Conservation (phyloP, 1,140 invertebrate genomes). For the Acromyrmex heyeri region DNA sequence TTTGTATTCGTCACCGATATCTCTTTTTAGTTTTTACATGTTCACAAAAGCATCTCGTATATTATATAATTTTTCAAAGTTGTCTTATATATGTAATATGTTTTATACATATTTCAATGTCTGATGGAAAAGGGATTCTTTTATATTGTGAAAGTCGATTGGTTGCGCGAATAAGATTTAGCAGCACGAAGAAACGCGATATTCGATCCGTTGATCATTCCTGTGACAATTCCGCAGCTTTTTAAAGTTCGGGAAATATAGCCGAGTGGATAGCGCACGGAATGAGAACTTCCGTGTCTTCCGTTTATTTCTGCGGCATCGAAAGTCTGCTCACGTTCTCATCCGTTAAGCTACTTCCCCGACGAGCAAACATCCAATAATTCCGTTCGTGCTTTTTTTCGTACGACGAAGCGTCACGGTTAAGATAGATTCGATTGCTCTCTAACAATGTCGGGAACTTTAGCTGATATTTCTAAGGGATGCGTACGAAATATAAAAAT, state of each 20-base stretch:
- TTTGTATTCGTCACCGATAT: background rate
- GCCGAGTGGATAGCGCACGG: background rate
- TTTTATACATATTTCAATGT: background rate
- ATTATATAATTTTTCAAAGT: background rate
- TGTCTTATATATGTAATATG: background rate
- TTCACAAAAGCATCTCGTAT: background rate
- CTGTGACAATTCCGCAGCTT: conserved; percentile 48
- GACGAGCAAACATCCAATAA: conserved; percentile 76
- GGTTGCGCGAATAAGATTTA: conserved; percentile 26
- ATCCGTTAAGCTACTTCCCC: conserved; percentile 75
- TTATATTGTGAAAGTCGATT: background rate
- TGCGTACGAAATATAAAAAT: background rate
- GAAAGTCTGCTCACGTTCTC: conserved; percentile 73
- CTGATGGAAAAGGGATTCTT: conserved; percentile 18
- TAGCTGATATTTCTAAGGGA: conserved; percentile 5
- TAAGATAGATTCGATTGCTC: conserved; percentile 71
- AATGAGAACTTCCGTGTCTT: conserved; percentile 58
- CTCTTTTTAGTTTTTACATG: background rate
- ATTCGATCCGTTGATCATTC: conserved; percentile 39
- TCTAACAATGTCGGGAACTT: conserved; percentile 18
- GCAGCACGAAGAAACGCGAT: background rate
- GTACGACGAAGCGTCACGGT: conserved; percentile 56
- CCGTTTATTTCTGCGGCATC: conserved; percentile 66
- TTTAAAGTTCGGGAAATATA: conserved; percentile 66
- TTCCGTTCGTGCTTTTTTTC: conserved; percentile 74